Conservation (phyloP, 2,797 vertebrate species). For the Tapirus indicus region DNA sequence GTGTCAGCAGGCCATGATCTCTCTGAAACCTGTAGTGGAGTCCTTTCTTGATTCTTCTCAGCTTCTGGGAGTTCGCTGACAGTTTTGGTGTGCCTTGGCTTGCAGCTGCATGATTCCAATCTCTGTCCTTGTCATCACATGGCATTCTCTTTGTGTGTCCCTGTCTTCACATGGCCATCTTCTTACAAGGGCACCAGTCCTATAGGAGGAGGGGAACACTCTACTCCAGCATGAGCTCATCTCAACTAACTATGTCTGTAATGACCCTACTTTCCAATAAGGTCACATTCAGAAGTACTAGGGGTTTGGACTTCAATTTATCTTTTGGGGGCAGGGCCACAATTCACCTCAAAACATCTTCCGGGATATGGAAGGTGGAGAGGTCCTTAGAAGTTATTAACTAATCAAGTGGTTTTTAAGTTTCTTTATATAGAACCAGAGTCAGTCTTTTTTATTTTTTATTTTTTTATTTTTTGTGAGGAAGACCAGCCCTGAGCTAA, state of each 20-base stretch:
- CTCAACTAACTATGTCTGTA: not conserved
- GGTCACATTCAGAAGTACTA: not conserved
- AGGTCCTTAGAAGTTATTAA: not conserved
- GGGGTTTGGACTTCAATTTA: not conserved
- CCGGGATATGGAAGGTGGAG: not conserved
- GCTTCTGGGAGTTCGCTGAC: not conserved
- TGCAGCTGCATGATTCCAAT: not conserved
- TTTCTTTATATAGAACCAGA: not conserved
- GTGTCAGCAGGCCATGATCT: rapidly evolving
- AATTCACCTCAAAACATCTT: not conserved
- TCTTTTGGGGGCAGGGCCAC: not conserved
- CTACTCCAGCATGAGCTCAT: not conserved
- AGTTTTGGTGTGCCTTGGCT: not conserved
- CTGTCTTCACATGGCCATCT: not conserved
- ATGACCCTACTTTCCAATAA: not conserved
- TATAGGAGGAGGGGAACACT: not conserved
- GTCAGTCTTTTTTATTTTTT: not conserved
- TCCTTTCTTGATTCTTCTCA: not conserved
- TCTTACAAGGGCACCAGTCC: not conserved
- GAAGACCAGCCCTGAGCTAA: too few relatives aligned
- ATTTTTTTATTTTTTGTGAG: too few relatives aligned
- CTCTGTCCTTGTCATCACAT: not conserved
- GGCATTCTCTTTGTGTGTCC: not conserved
- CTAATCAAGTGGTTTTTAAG: not conserved
- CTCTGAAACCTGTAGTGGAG: not conserved